Percentiles rank a stretch among this genome's conserved stretches.
These are phyloP conservation scores for Erinaceus europaeus DNA, from an alignment of 2,113 vertebrate species.

Conservation along the genomic window DNA sequence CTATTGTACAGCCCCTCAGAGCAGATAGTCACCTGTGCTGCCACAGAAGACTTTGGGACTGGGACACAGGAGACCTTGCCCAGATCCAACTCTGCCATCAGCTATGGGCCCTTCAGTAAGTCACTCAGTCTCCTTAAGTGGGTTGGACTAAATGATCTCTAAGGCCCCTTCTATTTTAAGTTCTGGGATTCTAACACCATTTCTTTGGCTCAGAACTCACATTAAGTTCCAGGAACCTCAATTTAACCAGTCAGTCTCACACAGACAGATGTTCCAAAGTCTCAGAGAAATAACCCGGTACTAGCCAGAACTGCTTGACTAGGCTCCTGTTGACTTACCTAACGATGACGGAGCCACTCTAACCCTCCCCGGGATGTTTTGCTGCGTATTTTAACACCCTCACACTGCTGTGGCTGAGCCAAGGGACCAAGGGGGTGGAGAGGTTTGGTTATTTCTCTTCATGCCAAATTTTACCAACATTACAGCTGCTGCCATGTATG, in stretches of 20 bases:
- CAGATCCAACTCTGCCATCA: background rate
- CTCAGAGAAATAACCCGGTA: background rate
- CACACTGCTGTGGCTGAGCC: background rate
- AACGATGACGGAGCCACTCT: background rate
- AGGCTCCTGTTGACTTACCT: background rate
- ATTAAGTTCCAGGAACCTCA: background rate
- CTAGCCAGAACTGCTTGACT: background rate
- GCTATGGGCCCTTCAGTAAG: constrained; percentile 58
- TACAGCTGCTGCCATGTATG: background rate
- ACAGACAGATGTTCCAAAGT: background rate
- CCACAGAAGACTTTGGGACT: background rate
- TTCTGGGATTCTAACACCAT: background rate
- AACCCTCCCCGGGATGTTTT: background rate
- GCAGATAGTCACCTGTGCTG: background rate
- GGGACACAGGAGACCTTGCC: background rate
- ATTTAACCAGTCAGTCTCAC: background rate
- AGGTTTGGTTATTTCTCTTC: background rate
- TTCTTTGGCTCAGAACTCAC: background rate
- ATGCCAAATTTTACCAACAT: background rate
- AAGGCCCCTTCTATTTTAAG: background rate
- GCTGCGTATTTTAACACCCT: background rate
- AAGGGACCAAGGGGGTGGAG: background rate
- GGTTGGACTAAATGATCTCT: constrained; percentile 70
- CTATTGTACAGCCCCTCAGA: background rate
- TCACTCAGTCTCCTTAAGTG: constrained; percentile 49